Evolutionary conservation across 1,140 invertebrate species (phyloP).

Genomic region (Drosophila kanapiae): DNA sequence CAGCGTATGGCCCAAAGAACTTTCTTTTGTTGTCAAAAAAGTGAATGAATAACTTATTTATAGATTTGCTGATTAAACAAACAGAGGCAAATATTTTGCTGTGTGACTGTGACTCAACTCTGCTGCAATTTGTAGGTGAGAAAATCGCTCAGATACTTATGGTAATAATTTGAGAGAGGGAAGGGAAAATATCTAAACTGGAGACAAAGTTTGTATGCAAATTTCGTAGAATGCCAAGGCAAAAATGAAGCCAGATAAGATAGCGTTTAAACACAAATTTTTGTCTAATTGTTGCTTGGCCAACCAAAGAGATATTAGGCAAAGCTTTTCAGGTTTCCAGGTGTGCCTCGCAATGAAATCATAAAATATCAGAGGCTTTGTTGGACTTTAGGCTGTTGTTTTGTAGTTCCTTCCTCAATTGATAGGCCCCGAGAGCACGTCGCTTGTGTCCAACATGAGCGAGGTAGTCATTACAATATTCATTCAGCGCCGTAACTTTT

Average conservation of each 20-base stretch:
- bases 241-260: constrained; percentile 28
- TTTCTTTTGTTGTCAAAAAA: constrained; percentile 45
- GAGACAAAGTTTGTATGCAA: constrained; percentile 28
- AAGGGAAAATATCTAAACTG: constrained; percentile 5
- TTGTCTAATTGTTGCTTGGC: constrained; percentile 23
- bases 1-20: constrained; percentile 17
- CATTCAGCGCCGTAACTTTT: constrained; percentile 42
- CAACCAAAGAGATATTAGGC: constrained; percentile 6
- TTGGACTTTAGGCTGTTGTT: not conserved
- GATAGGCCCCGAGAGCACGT: constrained; percentile 51
- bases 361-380: not conserved
- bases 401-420: constrained; percentile 13
- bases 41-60: constrained; percentile 71
- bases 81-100: constrained; percentile 24
- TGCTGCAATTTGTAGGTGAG: constrained; percentile 37
- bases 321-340: constrained; percentile 9
- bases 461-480: constrained; percentile 53
- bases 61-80: constrained; percentile 76
- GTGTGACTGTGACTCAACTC: constrained; percentile 51
- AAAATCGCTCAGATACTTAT: constrained; percentile 6
- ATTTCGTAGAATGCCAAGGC: constrained; percentile 18
- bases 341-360: constrained; percentile 2
- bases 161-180: constrained; percentile 1
- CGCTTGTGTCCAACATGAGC: constrained; percentile 50
- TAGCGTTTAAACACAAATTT: constrained; percentile 26